Conservation (phyloP, 2,888 invertebrate species). For the Alloscopus bannaensis region DNA sequence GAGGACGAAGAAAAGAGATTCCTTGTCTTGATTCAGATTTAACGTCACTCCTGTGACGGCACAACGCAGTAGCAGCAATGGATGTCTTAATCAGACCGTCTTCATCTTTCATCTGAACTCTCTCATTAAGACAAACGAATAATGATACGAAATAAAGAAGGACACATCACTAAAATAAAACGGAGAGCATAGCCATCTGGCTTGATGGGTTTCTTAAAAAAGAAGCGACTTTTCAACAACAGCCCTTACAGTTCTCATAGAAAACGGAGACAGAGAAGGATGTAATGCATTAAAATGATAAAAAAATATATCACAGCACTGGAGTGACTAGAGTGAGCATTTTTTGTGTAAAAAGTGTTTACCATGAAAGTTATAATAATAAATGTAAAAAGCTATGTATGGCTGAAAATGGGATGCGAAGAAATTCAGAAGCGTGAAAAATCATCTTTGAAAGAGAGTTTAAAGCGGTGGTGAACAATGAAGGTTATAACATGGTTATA, state of each 20-base stretch:
- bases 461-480: too few relatives aligned
- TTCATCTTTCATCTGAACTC: neutral
- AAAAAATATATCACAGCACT: too few relatives aligned
- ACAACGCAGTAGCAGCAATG: neutral
- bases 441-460: too few relatives aligned
- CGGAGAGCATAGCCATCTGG: neutral
- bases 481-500: too few relatives aligned
- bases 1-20: neutral
- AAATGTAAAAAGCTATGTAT: too few relatives aligned
- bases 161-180: neutral
- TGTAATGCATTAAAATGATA: neutral
- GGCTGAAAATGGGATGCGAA: too few relatives aligned
- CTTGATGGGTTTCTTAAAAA: neutral
- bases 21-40: neutral
- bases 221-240: neutral
- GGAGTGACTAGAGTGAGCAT: too few relatives aligned
- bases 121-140: constrained; percentile 1
- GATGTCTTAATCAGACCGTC: neutral
- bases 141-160: neutral
- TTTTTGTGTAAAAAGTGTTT: too few relatives aligned
- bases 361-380: too few relatives aligned
- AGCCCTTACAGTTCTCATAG: neutral
- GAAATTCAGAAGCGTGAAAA: too few relatives aligned
- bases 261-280: too few relatives aligned
- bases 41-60: neutral